Evolutionary conservation across 1,140 invertebrate genomes (phyloP).

Genomic region (Melipona quadrifasciata): DNA sequence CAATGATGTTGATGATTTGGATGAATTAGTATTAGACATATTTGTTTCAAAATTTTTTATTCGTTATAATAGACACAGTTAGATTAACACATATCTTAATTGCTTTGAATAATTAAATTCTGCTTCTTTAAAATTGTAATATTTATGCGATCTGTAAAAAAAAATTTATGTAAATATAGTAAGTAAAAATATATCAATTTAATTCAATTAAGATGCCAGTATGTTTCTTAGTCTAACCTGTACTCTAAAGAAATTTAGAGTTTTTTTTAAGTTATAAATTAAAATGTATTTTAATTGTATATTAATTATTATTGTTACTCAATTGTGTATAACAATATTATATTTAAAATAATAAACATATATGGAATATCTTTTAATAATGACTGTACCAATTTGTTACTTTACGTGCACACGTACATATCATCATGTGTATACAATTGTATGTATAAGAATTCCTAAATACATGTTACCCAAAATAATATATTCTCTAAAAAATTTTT

Average conservation of each 20-base stretch:
- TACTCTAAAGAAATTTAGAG: background rate
- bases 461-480: background rate
- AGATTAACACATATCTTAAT: background rate
- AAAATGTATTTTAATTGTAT: background rate
- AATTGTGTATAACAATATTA: background rate
- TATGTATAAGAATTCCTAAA: background rate
- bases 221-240: constrained; percentile 10
- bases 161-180: too few relatives aligned
- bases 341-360: background rate
- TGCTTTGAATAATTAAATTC: background rate
- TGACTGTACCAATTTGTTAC: background rate
- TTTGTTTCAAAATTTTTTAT: background rate
- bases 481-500: background rate
- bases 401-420: too few relatives aligned
- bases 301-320: background rate
- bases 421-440: background rate
- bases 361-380: background rate
- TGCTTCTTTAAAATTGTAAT: background rate
- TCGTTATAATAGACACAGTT: background rate
- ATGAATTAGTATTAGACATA: constrained; percentile 40
- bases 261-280: background rate
- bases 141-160: background rate
- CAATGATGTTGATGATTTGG: constrained; percentile 4
- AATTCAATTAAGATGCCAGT: background rate
- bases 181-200: background rate